Conservation (phyloP, 2,888 invertebrate genomes). For the Vandiemenella viatica region DNA sequence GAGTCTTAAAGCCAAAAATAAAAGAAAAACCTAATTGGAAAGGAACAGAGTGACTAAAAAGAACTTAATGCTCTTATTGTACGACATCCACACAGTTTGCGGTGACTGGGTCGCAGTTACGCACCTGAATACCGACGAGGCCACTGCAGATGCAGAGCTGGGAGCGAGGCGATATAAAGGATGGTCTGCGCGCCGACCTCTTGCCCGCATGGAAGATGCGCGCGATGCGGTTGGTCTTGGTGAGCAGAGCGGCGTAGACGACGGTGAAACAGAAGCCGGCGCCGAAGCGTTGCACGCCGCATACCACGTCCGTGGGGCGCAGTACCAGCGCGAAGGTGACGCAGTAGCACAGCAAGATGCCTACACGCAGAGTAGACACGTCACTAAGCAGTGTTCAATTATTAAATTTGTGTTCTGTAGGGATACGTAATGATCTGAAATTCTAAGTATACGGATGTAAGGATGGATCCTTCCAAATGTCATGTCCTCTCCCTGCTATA, state of each 20-base stretch:
- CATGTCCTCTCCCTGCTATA: too few species aligned
- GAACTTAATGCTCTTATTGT: too few species aligned
- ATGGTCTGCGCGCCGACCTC: constrained; percentile 82
- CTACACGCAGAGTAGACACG: not conserved
- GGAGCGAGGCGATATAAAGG: constrained; percentile 82
- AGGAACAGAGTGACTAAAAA: too few species aligned
- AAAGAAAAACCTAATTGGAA: too few species aligned
- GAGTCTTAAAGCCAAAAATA: too few species aligned
- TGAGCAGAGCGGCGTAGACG: constrained; percentile 89
- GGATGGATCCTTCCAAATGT: too few species aligned
- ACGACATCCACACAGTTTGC: too few species aligned
- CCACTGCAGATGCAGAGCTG: constrained; percentile 80
- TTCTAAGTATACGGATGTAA: too few species aligned
- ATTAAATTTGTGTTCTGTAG: too few species aligned
- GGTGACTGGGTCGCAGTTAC: too few species aligned
- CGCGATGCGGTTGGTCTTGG: constrained; percentile 94
- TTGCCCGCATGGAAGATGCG: constrained; percentile 95
- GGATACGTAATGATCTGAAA: too few species aligned
- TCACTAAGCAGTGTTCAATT: too few species aligned
- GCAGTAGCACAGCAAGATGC: constrained; percentile 79
- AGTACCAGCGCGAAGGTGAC: constrained; percentile 86
- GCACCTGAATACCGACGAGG: constrained; percentile 75
- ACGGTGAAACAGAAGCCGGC: constrained; percentile 93
- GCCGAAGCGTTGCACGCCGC: constrained; percentile 79
- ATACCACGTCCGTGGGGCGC: constrained; percentile 71